These are phyloP conservation scores for Boloria selene DNA, from an alignment of 2,888 invertebrate species.

Conservation along the genomic window DNA sequence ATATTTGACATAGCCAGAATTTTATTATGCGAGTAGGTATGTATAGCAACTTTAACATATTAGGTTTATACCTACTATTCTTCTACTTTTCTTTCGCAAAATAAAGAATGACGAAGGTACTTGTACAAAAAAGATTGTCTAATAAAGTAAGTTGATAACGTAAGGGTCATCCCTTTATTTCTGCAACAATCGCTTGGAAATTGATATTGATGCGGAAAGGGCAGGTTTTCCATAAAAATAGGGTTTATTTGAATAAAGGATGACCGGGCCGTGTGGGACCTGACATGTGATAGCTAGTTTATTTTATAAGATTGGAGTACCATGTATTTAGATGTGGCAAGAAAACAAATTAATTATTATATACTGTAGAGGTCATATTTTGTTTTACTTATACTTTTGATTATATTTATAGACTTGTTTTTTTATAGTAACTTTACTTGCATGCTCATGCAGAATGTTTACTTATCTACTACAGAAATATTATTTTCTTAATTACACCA, in stretches of 20 bases:
- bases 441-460: no score
- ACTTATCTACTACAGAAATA: no score
- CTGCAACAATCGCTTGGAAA: slow-evolving; percentile 81
- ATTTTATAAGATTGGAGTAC: slow-evolving; percentile 73
- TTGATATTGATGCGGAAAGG: slow-evolving; percentile 83
- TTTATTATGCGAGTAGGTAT: no score
- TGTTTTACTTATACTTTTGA: no score
- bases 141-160: slow-evolving; percentile 77
- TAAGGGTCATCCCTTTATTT: slow-evolving; percentile 81
- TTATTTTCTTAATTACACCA: no score
- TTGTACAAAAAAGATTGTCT: slow-evolving; percentile 63
- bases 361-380: no score
- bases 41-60: no score
- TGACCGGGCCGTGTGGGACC: slow-evolving; percentile 66
- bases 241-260: slow-evolving; percentile 83
- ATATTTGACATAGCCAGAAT: neutral
- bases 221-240: slow-evolving; percentile 82
- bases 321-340: slow-evolving; percentile 37
- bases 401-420: no score
- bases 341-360: neutral
- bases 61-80: neutral
- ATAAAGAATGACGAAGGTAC: slow-evolving; percentile 48
- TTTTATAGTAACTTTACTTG: no score
- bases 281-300: slow-evolving; percentile 66
- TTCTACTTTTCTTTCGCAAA: slow-evolving; percentile 36